Conservation (phyloP, 2,888 invertebrate species). For the Idaea biselata region DNA sequence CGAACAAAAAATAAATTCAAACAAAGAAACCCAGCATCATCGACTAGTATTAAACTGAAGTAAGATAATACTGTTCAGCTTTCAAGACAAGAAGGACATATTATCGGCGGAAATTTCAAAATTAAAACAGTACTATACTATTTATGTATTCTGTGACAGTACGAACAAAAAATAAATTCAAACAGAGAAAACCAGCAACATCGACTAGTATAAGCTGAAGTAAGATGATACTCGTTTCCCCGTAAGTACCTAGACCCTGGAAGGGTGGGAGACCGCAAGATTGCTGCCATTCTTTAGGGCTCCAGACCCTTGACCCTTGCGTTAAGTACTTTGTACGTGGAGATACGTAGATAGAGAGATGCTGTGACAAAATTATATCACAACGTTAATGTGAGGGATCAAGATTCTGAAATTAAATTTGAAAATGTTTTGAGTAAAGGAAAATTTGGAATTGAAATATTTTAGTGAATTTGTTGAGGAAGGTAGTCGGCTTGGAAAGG, state of each 20-base stretch:
- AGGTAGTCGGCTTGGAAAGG: not conserved
- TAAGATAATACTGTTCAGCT: constrained; percentile 39
- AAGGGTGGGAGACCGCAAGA: constrained; percentile 65
- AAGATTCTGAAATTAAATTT: constrained; percentile 1
- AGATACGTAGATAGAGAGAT: constrained; percentile 17
- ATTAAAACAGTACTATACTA: too few species aligned
- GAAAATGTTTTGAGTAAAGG: not conserved
- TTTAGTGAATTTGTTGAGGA: not conserved
- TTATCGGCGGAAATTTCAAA: too few species aligned
- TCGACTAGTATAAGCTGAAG: not conserved
- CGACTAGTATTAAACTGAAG: not conserved
- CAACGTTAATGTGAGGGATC: not conserved
- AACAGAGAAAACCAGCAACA: constrained; percentile 4
- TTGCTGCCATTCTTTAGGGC: constrained; percentile 66
- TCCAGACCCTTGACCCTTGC: constrained; percentile 44
- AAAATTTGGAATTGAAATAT: not conserved
- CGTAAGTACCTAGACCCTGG: constrained; percentile 34
- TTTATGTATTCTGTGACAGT: too few species aligned
- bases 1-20: too few species aligned
- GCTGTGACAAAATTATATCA: not conserved
- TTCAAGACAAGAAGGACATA: too few species aligned
- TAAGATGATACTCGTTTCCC: constrained; percentile 30
- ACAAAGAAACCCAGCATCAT: too few species aligned
- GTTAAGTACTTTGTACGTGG: constrained; percentile 30
- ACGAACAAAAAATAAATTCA: not conserved